A percentile compares a stretch with the other conserved stretches of the same genome.
Conservation (phyloP, 92 coral and sea anemone species). For the Palythoa grandiflora region DNA sequence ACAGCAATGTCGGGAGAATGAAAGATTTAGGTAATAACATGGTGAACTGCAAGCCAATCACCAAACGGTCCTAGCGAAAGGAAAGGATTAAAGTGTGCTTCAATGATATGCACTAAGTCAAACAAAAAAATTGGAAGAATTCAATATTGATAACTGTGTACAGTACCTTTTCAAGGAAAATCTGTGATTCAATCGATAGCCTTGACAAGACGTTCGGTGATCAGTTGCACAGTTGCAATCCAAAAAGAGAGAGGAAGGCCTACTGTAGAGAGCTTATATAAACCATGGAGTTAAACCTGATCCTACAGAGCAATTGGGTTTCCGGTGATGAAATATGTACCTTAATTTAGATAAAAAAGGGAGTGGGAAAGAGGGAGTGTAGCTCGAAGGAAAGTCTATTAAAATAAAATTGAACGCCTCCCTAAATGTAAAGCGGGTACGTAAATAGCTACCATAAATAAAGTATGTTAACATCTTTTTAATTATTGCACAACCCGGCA, state of each 20-base stretch:
- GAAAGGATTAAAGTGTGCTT: neutral
- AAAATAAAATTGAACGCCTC: no score
- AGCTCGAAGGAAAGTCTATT: no score
- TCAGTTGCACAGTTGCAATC: neutral
- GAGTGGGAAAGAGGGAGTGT: neutral
- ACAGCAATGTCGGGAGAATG: neutral
- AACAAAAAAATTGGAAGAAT: neutral
- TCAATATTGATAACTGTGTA: neutral
- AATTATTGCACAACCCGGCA: neutral
- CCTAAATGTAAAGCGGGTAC: no score
- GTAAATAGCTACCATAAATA: no score
- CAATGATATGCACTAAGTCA: neutral
- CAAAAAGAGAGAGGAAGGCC: neutral
- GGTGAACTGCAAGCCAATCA: neutral
- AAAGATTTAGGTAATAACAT: neutral
- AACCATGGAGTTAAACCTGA: neutral
- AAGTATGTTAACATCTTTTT: no score
- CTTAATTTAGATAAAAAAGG: neutral
- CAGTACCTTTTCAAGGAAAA: constrained; percentile 5
- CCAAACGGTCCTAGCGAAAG: neutral
- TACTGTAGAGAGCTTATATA: neutral
- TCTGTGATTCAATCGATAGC: neutral
- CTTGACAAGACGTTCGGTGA: constrained; percentile 11
- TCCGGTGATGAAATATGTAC: constrained; percentile 21
- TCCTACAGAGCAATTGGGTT: neutral